Conservation (phyloP, 2,888 invertebrate genomes). For the Salticus scenicus region DNA sequence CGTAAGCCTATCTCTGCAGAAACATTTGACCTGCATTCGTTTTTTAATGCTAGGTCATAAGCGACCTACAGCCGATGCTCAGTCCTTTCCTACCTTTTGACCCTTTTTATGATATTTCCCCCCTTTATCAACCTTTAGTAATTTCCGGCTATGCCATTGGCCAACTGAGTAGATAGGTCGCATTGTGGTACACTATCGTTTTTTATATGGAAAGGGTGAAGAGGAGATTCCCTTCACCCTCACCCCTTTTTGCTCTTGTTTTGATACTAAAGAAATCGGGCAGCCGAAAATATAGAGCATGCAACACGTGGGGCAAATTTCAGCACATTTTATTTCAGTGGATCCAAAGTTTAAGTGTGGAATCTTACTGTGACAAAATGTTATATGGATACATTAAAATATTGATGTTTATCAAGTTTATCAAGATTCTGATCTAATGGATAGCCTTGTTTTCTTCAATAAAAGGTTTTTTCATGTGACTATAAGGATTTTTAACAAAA, state of each 20-base stretch:
- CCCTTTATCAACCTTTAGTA: background rate
- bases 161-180: slow-evolving; percentile 37
- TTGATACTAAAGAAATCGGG: slow-evolving; percentile 36
- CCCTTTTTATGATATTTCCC: background rate
- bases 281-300: slow-evolving; percentile 34
- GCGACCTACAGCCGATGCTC: slow-evolving; percentile 20
- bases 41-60: slow-evolving; percentile 50
- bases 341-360: background rate
- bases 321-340: background rate
- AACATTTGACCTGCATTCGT: slow-evolving; percentile 62
- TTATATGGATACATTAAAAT: background rate
- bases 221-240: slow-evolving; percentile 6
- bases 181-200: slow-evolving; percentile 51
- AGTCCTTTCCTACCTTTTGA: slow-evolving; percentile 35
- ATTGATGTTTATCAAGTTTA: background rate
- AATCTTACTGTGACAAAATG: background rate
- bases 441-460: too few species aligned
- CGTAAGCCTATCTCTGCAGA: background rate
- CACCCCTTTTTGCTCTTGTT: slow-evolving; percentile 34
- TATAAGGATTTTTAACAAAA: too few species aligned
- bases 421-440: too few species aligned
- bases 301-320: slow-evolving; percentile 55
- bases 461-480: too few species aligned
- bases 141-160: slow-evolving; percentile 47
- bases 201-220: slow-evolving; percentile 16